Base-by-base conservation (phyloP, 2,888 invertebrate genomes). In the Bugulina stolonifera region DNA sequence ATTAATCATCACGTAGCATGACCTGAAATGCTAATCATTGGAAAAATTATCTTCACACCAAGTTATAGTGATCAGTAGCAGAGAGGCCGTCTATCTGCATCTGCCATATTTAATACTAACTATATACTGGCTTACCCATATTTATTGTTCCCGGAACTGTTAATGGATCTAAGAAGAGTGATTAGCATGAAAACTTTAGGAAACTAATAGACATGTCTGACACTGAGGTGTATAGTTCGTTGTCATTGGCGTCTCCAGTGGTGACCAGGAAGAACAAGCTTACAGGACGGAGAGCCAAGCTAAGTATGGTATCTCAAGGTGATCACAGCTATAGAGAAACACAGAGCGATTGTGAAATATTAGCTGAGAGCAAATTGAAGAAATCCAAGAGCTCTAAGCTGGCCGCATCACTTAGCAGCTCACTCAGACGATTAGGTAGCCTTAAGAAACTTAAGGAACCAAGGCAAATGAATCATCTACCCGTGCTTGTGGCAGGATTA, bases 341-440 rank as follows among this genome's bases (percentile, higher is more conserved):
- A 10, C 64, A 64, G 34, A 64, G 64, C n/a, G 64, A 64, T 32
- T 64, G 64, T 34, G 64, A 64, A 34, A 27, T 64, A 34, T 5
- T 64, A n/a, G 32, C 22, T 29, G 32, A 32, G 27, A 2, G 27
- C 3, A 64, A 64, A 32, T 27, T 10, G 5, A 64, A 64, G 34
- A 64, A 64, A 27, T 27, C 22, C 22, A 64, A 32, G 27, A 64
- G 18, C 32, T 27, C 64, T 27, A 64, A 64, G n/a, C 32, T 64
- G n/a, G 27, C 27, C 10, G 22, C 64, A 34, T 10, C 43, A 43
- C 29, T 64, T 32, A 64, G 64, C 32, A 64, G 27, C 32, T 64
- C 64, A 29, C 64, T 64, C 5, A 27, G 32, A 27, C 64, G 64
- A 3, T 25, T 64, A 14, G 34, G 64, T 32, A 25, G 27, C 32